Conservation (phyloP, 2,113 vertebrate genomes). For the Embiotoca jacksoni region DNA sequence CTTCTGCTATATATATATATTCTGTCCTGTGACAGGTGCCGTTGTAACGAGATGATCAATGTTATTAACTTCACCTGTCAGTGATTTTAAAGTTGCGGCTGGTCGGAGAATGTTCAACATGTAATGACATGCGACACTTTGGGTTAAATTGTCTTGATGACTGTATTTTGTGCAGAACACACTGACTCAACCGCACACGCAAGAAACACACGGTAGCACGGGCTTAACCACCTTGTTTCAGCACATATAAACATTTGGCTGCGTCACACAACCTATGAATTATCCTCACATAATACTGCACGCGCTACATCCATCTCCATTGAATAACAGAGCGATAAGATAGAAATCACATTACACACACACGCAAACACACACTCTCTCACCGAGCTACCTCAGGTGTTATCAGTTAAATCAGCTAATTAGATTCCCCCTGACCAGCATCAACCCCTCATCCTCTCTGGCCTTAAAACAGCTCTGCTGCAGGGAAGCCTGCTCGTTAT, state of each 20-base stretch:
- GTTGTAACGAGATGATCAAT: no score
- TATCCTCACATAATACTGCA: constrained; percentile 29
- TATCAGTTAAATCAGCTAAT: constrained; percentile 79
- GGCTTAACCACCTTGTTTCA: constrained; percentile 46
- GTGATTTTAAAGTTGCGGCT: no score
- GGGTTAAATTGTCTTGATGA: not conserved
- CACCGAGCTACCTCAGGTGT: constrained; percentile 42
- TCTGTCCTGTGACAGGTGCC: no score
- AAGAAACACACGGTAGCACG: not conserved
- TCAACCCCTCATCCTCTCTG: constrained; percentile 44
- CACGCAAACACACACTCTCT: not conserved
- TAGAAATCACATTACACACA: constrained; percentile 27
- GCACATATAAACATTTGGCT: constrained; percentile 52
- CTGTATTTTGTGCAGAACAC: constrained; percentile 60
- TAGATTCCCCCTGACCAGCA: constrained; percentile 59
- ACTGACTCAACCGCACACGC: constrained; percentile 8
- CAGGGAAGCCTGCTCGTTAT: constrained; percentile 70
- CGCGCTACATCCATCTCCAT: constrained; percentile 40
- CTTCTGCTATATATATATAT: no score
- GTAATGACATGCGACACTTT: not conserved
- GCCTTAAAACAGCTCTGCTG: constrained; percentile 62
- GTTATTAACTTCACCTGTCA: not conserved
- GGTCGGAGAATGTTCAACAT: not conserved
- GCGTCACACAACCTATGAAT: constrained; percentile 37
- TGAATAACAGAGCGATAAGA: constrained; percentile 34